Base-by-base conservation (phyloP, 2,797 vertebrate genomes). In the Chaenodraco wilsoni region DNA sequence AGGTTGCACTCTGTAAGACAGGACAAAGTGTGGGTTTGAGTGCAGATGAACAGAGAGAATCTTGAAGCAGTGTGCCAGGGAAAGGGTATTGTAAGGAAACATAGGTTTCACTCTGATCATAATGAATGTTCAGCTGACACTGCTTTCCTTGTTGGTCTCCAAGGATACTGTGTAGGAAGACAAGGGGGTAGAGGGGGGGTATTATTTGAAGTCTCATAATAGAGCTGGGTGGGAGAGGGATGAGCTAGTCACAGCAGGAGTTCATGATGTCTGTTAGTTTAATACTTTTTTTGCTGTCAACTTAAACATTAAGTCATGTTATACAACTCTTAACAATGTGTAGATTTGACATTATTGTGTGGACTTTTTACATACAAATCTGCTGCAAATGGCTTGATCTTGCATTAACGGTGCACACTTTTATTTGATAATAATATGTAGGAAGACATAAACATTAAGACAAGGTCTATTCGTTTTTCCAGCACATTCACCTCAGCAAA, bases 21-120 rank as follows among this genome's bases (percentile, higher is more conserved):
- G 88, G 90, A 92, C 91, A 91, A 90, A 90, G 89, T 82, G 79
- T 87, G 67, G 86, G 88, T 89, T 84, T 84, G 86, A 60, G 59
- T 87, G 86, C 85, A 82, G 82, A 84, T 82, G 86, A 86, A 91
- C 70, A 86, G 84, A 89, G 74, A 63, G 61, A 70, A 73, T 83
- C 72, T 84, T 82, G 66, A 86, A 67, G 80, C 74, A 58, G 58
- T 33, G 63, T 84, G 81, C 84, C 68, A 76, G 66, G 79, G 78
- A 81, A 77, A 78, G 74, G 72, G 67, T 74, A 76, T 69, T 76
- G 77, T 83, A 69, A 81, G 75, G 85, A 86, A 71, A 81, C 76
- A 84, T 43, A 74, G 69, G 74, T 81, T 81, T 75, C 61, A 61
- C 84, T 93, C 92, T 93, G 93, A 92, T 92, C 84, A 72, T 58